phyloP scores from a whole-genome alignment of 1,140 invertebrate species.

The Laodelphax striatellus region DNA sequence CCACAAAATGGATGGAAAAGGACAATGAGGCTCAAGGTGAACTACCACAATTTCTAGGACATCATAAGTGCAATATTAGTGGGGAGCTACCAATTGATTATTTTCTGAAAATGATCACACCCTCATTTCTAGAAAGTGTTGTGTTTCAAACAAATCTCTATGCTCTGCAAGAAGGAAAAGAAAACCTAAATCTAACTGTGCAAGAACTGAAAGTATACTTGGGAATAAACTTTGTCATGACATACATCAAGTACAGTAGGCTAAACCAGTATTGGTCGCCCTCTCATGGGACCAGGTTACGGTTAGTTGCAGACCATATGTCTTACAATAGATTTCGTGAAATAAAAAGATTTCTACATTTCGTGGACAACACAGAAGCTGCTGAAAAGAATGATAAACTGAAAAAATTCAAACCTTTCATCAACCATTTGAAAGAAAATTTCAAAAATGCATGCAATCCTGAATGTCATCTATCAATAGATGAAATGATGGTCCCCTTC shows the following conservation, averaged over 20 bases:
- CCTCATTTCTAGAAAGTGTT: no score
- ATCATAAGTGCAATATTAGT: no score
- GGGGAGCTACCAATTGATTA: no score
- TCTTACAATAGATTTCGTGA: constrained; percentile 23
- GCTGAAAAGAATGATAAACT: constrained; percentile 9
- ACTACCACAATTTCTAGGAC: no score
- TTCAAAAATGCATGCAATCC: constrained; percentile 22
- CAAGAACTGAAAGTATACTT: neutral
- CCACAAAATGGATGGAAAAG: no score
- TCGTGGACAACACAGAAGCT: constrained; percentile 22
- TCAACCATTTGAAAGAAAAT: constrained; percentile 20
- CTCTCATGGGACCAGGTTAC: neutral
- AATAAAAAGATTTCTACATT: constrained; percentile 25
- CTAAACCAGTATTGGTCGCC: constrained; percentile 6
- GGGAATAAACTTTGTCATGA: constrained; percentile 4
- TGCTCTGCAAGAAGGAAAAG: no score
- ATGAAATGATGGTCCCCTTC: constrained; percentile 21
- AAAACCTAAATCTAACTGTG: neutral
- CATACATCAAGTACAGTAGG: neutral
- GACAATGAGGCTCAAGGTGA: no score
- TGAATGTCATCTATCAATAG: constrained; percentile 23
- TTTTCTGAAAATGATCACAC: no score
- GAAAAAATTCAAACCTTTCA: constrained; percentile 22
- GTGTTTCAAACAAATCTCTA: no score
- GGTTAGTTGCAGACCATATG: constrained; percentile 16